These are phyloP conservation scores for Artibeus lituratus DNA, from an alignment of 2,797 vertebrate genomes.

Conservation along the genomic window DNA sequence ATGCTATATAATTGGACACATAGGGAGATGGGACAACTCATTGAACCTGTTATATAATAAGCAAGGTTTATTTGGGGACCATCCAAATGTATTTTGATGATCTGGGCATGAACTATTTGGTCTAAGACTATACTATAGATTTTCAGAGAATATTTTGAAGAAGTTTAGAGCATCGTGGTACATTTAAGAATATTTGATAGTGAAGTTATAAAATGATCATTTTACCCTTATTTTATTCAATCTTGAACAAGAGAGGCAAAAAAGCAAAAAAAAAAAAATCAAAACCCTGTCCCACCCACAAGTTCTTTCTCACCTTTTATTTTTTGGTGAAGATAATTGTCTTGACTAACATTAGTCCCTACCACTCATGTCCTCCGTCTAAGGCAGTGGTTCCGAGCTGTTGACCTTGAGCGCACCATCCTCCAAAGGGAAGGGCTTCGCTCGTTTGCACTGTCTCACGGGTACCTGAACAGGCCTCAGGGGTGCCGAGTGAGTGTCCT, in stretches of 20 bases:
- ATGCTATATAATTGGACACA: slow-evolving; percentile 41
- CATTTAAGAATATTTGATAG: background rate
- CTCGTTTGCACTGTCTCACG: background rate
- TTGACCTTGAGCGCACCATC: background rate
- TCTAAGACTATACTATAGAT: background rate
- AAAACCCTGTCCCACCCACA: background rate
- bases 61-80: background rate
- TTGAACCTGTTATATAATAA: background rate
- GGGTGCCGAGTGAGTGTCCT: background rate
- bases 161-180: background rate
- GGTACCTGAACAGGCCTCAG: background rate
- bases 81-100: background rate
- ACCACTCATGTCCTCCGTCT: background rate
- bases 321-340: background rate
- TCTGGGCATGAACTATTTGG: background rate
- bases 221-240: background rate
- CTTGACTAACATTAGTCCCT: background rate
- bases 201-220: background rate
- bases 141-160: background rate
- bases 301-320: background rate
- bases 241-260: background rate
- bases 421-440: background rate
- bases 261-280: background rate
- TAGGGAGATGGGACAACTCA: background rate
- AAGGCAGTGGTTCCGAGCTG: background rate